These are phyloP conservation scores for Ophraella communa DNA, from an alignment of 2,888 invertebrate species.

Conservation along the genomic window DNA sequence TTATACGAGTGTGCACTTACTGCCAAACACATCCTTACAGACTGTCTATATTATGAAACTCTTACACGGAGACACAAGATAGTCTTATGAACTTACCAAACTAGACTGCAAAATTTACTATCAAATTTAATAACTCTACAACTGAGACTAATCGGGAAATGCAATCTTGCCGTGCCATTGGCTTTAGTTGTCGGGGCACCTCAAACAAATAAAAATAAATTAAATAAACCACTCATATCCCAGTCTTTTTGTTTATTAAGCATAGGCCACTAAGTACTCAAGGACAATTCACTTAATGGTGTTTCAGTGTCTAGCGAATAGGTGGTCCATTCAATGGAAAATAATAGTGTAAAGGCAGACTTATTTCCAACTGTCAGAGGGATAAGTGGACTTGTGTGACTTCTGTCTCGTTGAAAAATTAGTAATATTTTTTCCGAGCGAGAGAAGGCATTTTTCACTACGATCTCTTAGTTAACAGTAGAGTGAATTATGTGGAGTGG, in stretches of 20 bases:
- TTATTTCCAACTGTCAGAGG: conserved; percentile 19
- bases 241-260: conserved; percentile 9
- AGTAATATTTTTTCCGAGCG: conserved; percentile 5
- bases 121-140: too few relatives aligned
- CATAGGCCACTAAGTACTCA: not conserved
- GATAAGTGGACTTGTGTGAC: conserved; percentile 22
- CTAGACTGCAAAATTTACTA: too few relatives aligned
- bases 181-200: too few relatives aligned
- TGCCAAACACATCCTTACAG: too few relatives aligned
- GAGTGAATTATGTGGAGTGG: conserved; percentile 5
- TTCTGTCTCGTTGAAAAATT: conserved; percentile 21
- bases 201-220: too few relatives aligned
- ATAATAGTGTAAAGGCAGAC: conserved; percentile 13
- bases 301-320: conserved; percentile 22
- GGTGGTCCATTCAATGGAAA: conserved; percentile 21
- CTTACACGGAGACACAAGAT: too few relatives aligned
- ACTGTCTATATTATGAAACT: too few relatives aligned
- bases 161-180: too few relatives aligned
- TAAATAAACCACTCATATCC: not conserved
- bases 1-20: too few relatives aligned
- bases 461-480: conserved; percentile 2
- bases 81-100: too few relatives aligned
- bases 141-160: too few relatives aligned
- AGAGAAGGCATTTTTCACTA: conserved; percentile 10
- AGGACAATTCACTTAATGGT: conserved; percentile 20